Conservation (phyloP, 1,140 invertebrate genomes). For the Apis cerana region DNA sequence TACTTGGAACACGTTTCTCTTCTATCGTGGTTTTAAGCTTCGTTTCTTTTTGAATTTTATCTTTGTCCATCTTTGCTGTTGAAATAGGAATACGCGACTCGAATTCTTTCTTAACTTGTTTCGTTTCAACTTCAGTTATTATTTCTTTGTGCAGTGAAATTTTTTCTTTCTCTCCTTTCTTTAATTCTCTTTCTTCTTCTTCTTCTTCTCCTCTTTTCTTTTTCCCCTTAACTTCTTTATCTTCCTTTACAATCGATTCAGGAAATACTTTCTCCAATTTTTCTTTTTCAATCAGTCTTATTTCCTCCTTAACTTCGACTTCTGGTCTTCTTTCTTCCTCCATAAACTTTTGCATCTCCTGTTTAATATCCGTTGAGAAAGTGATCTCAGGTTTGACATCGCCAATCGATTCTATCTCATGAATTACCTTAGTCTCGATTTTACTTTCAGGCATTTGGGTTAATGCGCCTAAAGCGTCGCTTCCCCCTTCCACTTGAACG, state of each 20-base stretch:
- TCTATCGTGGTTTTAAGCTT: constrained; percentile 32
- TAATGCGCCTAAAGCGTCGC: background rate
- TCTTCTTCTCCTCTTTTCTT: background rate
- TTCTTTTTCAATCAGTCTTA: background rate
- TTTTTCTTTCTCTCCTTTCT: background rate
- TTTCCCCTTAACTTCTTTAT: background rate
- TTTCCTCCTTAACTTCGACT: background rate
- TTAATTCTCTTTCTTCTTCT: background rate
- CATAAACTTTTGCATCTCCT: constrained; percentile 28
- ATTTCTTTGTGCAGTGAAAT: background rate
- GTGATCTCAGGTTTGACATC: constrained; percentile 5
- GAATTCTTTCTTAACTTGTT: constrained; percentile 65
- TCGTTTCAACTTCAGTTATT: constrained; percentile 18
- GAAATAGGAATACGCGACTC: constrained; percentile 75
- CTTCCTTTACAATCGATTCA: background rate
- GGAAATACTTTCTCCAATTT: background rate
- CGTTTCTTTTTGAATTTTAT: constrained; percentile 63
- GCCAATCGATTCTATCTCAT: background rate
- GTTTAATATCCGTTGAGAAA: background rate
- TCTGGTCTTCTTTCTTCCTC: background rate
- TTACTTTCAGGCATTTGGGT: constrained; percentile 26
- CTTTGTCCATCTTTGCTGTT: constrained; percentile 67
- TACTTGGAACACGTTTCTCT: constrained; percentile 2
- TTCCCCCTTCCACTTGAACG: constrained; percentile 45
- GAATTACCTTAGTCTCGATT: background rate